Conservation (phyloP, 2,888 invertebrate species). For the Tiliacea aurago region DNA sequence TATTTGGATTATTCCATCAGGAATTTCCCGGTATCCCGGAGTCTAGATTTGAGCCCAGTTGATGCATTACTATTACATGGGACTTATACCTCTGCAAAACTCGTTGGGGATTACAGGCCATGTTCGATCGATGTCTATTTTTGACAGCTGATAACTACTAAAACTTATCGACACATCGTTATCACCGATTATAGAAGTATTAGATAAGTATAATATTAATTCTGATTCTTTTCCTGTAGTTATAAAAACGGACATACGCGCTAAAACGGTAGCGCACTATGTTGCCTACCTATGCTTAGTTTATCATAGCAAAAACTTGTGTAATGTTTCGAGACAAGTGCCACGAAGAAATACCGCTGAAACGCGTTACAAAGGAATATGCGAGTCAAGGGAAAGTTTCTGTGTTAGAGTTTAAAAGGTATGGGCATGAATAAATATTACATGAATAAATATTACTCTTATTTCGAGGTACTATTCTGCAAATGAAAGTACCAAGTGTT, state of each 20-base stretch:
- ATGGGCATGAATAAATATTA: not conserved
- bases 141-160: constrained; percentile 12
- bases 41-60: not conserved
- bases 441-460: too few species aligned
- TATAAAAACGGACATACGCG: constrained; percentile 11
- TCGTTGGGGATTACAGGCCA: not conserved
- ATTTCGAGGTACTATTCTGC: not conserved
- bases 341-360: constrained; percentile 24
- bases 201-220: constrained; percentile 17
- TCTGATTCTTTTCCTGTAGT: constrained; percentile 29
- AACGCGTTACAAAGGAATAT: not conserved
- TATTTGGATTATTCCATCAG: not conserved
- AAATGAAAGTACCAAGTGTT: not conserved
- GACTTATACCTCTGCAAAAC: not conserved
- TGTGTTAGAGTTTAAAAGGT: constrained; percentile 29
- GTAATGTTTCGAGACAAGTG: constrained; percentile 12
- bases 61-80: not conserved
- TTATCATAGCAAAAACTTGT: not conserved
- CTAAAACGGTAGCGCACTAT: not conserved
- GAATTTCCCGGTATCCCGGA: not conserved
- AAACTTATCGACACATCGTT: not conserved
- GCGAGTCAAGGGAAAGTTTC: constrained; percentile 4
- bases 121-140: not conserved
- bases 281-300: not conserved
- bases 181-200: constrained; percentile 23